phyloP scores from a whole-genome alignment of 2,113 vertebrate species.

The Scophthalmus maximus region DNA sequence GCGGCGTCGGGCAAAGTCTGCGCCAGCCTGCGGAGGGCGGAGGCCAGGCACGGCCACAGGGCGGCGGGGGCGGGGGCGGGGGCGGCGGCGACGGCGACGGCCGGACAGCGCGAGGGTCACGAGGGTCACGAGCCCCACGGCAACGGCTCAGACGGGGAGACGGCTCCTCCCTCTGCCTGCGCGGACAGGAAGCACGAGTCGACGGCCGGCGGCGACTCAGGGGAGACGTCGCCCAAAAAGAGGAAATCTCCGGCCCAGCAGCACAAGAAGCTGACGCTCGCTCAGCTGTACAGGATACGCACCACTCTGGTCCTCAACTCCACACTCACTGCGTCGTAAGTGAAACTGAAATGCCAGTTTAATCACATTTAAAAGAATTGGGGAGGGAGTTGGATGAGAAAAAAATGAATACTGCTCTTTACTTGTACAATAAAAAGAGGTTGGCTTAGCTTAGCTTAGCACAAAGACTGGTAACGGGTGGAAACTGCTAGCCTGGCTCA shows the following conservation, averaged over 20 bases:
- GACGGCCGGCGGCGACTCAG: background rate
- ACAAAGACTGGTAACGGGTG: too few relatives aligned
- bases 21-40: slow-evolving; percentile 49
- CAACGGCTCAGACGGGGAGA: slow-evolving; percentile 67
- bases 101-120: accelerated
- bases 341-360: slow-evolving; percentile 7
- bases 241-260: slow-evolving; percentile 80
- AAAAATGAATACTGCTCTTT: too few relatives aligned
- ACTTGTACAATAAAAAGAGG: too few relatives aligned
- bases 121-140: slow-evolving; percentile 14
- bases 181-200: slow-evolving; percentile 23
- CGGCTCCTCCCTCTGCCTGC: slow-evolving; percentile 38
- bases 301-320: slow-evolving; percentile 96
- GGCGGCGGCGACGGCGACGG: too few relatives aligned
- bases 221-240: slow-evolving; percentile 60
- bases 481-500: too few relatives aligned
- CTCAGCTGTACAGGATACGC: slow-evolving; percentile 92
- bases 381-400: too few relatives aligned
- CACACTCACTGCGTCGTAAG: slow-evolving; percentile 97
- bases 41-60: slow-evolving; percentile 22
- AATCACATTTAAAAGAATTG: too few relatives aligned
- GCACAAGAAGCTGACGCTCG: slow-evolving; percentile 92
- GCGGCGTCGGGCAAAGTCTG: slow-evolving; percentile 58
- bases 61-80: too few relatives aligned
- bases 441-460: too few relatives aligned